Base-by-base conservation (phyloP, 2,797 vertebrate species). In the Atherinosoma microstoma region DNA sequence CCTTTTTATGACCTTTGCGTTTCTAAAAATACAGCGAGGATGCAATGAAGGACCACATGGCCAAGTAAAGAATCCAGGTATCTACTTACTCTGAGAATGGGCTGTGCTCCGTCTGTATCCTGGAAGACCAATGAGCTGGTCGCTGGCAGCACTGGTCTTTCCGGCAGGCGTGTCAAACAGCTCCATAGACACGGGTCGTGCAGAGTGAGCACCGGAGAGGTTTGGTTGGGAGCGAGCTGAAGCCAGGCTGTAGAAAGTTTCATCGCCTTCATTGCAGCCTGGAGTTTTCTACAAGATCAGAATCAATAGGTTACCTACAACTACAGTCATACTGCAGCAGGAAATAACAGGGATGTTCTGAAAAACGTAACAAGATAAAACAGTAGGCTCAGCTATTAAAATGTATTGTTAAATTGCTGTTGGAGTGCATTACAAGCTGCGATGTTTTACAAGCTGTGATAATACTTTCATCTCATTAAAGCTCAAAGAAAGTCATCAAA, bases 91-190 rank as follows among this genome's bases (percentile, higher is more conserved):
- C 80, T 93, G 22, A 65, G 86, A 76, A 79, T 95, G 70, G 82
- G 92, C 27, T 6, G 88, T 24, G 11, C 97, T 98, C 27, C 95
- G 91, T 7, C 97, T 94, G 86, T 97, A 99, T 2, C 98, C 98
- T 0, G 97, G 98, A 16, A 98, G 93, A 56, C 92, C 93, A 29
- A 94, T 86, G 49, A 99, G 93, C 0, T 91, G 84, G 16, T 97
- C 95, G 0, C 92, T 90, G 0, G 90, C 86, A 18, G 90, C 84
- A 0, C 22, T 42, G 0, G 60, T 42, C 57, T 24, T 68, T 56
- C 49, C 84, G 34, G 58, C 77, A 1, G 92, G 85, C 0, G 88
- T 90, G 11, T 93, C 84, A 34, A 94, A 84, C 8, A 90, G 76
- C n/a, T 96, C 95, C 20, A 86, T 64, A 0, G 95, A 92, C 15